Evolutionary conservation across 2,888 invertebrate genomes (phyloP).

Genomic region (Agriotes lineatus): DNA sequence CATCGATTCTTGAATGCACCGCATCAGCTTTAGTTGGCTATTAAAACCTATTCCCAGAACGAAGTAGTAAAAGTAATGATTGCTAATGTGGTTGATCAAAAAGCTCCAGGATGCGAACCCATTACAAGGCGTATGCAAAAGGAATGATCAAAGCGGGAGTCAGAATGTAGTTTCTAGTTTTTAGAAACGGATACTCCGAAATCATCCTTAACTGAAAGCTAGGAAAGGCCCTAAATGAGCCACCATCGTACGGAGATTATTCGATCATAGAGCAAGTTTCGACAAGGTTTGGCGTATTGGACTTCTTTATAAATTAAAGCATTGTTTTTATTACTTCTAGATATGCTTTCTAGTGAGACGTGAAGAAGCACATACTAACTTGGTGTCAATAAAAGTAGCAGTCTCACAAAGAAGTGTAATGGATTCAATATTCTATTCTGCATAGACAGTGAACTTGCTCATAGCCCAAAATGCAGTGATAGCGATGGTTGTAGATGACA

Average conservation of each 20-base stretch:
- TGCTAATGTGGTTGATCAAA: background rate
- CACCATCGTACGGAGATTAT: conserved; percentile 1
- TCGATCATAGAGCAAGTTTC: conserved; percentile 12
- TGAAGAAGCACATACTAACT: background rate
- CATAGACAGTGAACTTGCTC: conserved; percentile 38
- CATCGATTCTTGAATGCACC: background rate
- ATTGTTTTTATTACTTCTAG: conserved; percentile 11
- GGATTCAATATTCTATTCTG: conserved; percentile 32
- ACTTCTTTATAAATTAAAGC: conserved; percentile 5
- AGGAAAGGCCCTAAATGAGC: conserved; percentile 1
- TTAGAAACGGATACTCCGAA: conserved; percentile 12
- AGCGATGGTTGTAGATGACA: conserved; percentile 40
- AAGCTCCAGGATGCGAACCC: conserved; percentile 11
- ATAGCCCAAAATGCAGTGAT: conserved; percentile 16
- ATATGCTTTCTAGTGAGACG: conserved; percentile 22
- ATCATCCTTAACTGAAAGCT: conserved; percentile 8
- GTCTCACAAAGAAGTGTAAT: conserved; percentile 39
- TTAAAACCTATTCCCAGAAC: background rate
- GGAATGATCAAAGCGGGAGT: conserved; percentile 10
- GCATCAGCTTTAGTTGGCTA: background rate
- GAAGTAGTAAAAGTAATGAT: background rate
- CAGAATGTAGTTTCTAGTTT: background rate
- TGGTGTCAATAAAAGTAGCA: conserved; percentile 2
- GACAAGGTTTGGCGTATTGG: conserved; percentile 6
- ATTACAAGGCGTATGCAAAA: background rate